Evolutionary conservation across 35 echinoderm and acorn worm species (phyloP).

Genomic region (Heliocidaris tuberculata): DNA sequence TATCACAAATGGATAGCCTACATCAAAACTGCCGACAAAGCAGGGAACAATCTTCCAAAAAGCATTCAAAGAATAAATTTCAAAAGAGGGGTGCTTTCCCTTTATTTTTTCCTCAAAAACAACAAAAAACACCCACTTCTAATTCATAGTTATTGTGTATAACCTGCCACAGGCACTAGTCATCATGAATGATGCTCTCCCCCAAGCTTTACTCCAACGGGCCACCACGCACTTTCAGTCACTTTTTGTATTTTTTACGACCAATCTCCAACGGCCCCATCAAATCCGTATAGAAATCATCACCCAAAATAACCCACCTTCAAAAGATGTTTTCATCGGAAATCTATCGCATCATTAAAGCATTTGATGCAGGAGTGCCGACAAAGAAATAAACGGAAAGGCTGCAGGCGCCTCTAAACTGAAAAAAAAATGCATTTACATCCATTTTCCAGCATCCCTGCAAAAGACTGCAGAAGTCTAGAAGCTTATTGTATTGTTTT

Average conservation of each 20-base stretch:
- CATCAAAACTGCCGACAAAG: background rate
- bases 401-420: background rate
- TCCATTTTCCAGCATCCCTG: background rate
- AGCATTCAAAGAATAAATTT: background rate
- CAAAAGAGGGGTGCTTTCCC: background rate
- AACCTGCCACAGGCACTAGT: background rate
- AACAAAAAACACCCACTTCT: background rate
- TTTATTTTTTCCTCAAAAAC: background rate
- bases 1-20: background rate
- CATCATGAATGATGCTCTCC: background rate
- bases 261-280: background rate
- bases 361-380: background rate
- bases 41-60: background rate
- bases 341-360: slow-evolving; percentile 7
- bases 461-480: background rate
- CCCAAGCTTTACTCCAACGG: background rate
- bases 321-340: background rate
- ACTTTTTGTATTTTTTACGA: background rate
- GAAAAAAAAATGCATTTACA: background rate
- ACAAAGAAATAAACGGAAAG: slow-evolving; percentile 3
- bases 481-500: slow-evolving; percentile 14
- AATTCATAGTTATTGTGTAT: background rate
- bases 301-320: background rate
- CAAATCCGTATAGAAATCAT: background rate
- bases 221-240: background rate